phyloP scores from a whole-genome alignment of 1,140 invertebrate genomes.

The Zaprionus capensis region DNA sequence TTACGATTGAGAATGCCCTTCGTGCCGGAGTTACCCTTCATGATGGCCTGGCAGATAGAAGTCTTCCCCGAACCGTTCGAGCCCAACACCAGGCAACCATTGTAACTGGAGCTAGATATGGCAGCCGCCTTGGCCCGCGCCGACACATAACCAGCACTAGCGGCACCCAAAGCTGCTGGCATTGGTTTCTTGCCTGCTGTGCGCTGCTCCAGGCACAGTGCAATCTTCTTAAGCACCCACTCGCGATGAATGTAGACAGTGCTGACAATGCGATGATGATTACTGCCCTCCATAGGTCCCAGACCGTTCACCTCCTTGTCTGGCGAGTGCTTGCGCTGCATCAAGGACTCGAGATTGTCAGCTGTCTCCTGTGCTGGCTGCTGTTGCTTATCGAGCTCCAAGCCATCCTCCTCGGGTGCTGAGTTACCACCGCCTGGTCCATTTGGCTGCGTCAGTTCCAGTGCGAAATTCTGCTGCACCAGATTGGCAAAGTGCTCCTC shows the following conservation, averaged over 20 bases:
- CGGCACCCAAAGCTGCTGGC: slow-evolving; percentile 60
- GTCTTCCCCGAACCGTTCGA: slow-evolving; percentile 92
- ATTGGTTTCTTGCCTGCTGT: slow-evolving; percentile 85
- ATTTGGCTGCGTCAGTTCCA: slow-evolving; percentile 51
- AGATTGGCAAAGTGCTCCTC: slow-evolving; percentile 84
- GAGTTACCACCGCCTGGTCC: slow-evolving; percentile 40
- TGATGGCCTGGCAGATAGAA: slow-evolving; percentile 88
- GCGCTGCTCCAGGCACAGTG: slow-evolving; percentile 93
- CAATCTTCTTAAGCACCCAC: slow-evolving; percentile 98
- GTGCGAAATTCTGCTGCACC: slow-evolving; percentile 80
- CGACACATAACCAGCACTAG: slow-evolving; percentile 61
- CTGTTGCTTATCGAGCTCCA: slow-evolving; percentile 35
- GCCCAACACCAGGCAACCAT: slow-evolving; percentile 80
- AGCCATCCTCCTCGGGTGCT: slow-evolving; percentile 60
- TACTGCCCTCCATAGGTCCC: slow-evolving; percentile 37
- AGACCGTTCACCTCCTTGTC: slow-evolving; percentile 82
- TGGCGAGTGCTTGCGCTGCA: slow-evolving; percentile 80
- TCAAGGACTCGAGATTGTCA: slow-evolving; percentile 75
- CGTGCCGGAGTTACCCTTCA: slow-evolving; percentile 83
- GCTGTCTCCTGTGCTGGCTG: slow-evolving; percentile 58
- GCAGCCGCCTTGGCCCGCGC: slow-evolving; percentile 74
- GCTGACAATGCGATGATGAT: slow-evolving; percentile 52
- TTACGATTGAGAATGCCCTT: slow-evolving; percentile 88
- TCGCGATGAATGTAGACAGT: slow-evolving; percentile 87
- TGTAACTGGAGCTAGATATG: slow-evolving; percentile 76